Percentiles rank a stretch among this genome's conserved stretches.
phyloP scores from a whole-genome alignment of 2,888 invertebrate species.

The Polyploca ridens region DNA sequence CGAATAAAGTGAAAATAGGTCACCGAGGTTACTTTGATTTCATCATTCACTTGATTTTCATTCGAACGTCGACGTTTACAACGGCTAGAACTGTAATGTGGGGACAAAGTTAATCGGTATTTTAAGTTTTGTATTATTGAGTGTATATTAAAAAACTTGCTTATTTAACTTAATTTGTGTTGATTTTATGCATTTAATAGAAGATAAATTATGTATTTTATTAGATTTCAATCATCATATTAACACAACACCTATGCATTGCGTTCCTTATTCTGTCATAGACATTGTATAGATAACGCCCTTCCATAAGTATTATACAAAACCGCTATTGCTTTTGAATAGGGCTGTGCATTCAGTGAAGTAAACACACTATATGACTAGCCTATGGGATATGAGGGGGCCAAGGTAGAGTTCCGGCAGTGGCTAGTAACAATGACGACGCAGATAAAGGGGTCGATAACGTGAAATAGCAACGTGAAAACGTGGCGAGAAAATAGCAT shows the following conservation, averaged over 20 bases:
- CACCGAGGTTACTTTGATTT: background rate
- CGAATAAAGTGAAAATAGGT: slow-evolving; percentile 19
- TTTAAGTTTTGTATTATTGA: too few species aligned
- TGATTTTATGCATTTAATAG: too few species aligned
- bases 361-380: slow-evolving; percentile 27
- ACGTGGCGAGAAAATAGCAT: slow-evolving; percentile 85
- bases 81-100: background rate
- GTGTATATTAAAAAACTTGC: too few species aligned
- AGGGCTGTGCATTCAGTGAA: slow-evolving; percentile 25
- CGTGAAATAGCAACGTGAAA: slow-evolving; percentile 83
- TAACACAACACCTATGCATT: too few species aligned
- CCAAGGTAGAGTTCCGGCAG: slow-evolving; percentile 68
- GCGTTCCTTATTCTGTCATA: too few species aligned
- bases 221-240: background rate
- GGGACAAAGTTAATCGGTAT: background rate
- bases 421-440: slow-evolving; percentile 82
- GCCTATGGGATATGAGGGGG: slow-evolving; percentile 46
- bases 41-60: background rate
- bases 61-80: background rate
- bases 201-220: background rate
- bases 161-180: too few species aligned
- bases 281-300: background rate
- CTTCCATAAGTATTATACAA: slow-evolving; percentile 18
- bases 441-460: slow-evolving; percentile 82
- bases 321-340: slow-evolving; percentile 28